Percentiles rank a stretch among this genome's conserved stretches.
phyloP scores from a whole-genome alignment of 1,140 invertebrate species.

The Diachasmimorpha longicaudata region DNA sequence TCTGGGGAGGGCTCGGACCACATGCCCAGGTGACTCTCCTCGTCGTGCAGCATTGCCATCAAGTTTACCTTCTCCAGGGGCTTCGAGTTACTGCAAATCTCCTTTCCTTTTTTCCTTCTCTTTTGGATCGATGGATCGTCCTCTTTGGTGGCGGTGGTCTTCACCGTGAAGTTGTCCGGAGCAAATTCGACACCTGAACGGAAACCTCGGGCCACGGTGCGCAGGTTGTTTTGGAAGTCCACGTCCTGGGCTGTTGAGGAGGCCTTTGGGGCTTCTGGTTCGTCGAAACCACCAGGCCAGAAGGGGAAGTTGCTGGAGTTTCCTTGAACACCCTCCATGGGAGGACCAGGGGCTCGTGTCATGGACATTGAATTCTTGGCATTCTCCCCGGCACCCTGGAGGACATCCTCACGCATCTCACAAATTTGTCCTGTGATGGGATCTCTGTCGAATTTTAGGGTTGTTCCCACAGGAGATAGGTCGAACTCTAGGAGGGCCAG shows the following conservation, averaged over 20 bases:
- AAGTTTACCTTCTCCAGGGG: slow-evolving; percentile 37
- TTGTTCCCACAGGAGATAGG: slow-evolving; percentile 61
- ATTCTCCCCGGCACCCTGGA: slow-evolving; percentile 69
- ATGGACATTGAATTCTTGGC: slow-evolving; percentile 80
- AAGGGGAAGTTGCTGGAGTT: slow-evolving; percentile 76
- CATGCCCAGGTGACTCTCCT: slow-evolving; percentile 33
- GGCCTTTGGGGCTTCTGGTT: slow-evolving; percentile 58
- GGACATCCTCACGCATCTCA: slow-evolving; percentile 72
- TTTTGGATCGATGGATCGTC: background rate
- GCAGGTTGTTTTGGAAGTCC: slow-evolving; percentile 65
- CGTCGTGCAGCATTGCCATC: slow-evolving; percentile 39
- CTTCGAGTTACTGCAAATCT: background rate
- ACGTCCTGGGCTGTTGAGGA: slow-evolving; percentile 42
- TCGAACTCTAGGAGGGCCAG: slow-evolving; percentile 63
- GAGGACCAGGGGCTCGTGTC: slow-evolving; percentile 67
- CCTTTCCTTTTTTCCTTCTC: slow-evolving; percentile 18
- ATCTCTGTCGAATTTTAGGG: slow-evolving; percentile 72
- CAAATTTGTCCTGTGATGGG: slow-evolving; percentile 73
- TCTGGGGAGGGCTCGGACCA: slow-evolving; percentile 21
- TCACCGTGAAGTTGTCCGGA: slow-evolving; percentile 60
- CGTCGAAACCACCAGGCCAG: slow-evolving; percentile 80
- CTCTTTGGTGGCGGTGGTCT: slow-evolving; percentile 22
- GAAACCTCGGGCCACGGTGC: slow-evolving; percentile 72
- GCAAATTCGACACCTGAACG: slow-evolving; percentile 65
- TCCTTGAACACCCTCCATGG: slow-evolving; percentile 67